phyloP scores from a whole-genome alignment of 2,888 invertebrate genomes.

The Taphrorychus bicolor region DNA sequence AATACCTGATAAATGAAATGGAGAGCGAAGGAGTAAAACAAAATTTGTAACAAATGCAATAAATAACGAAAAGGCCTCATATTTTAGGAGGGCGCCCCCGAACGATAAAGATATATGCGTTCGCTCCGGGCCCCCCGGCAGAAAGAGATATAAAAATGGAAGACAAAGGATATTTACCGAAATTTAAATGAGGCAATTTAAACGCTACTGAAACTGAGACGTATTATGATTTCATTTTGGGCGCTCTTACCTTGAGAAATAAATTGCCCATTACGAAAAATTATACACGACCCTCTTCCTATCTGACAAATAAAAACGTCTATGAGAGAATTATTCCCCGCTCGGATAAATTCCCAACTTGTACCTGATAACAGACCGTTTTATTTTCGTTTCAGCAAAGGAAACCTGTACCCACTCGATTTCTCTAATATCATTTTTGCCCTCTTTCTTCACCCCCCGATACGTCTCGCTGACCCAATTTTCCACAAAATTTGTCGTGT shows the following conservation, averaged over 20 bases:
- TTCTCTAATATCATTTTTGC: neutral
- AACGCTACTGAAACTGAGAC: constrained; percentile 26
- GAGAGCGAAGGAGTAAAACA: neutral
- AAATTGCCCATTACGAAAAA: constrained; percentile 35
- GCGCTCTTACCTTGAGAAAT: constrained; percentile 33
- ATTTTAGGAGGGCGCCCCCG: constrained; percentile 10
- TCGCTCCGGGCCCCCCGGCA: constrained; percentile 7
- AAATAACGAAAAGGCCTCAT: constrained; percentile 10
- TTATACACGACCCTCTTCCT: constrained; percentile 24
- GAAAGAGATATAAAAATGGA: constrained; percentile 21
- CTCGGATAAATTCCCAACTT: no score
- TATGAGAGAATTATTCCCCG: constrained; percentile 25
- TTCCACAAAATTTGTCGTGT: constrained; percentile 34
- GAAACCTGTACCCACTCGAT: neutral
- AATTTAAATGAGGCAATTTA: constrained; percentile 35
- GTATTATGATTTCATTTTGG: constrained; percentile 39
- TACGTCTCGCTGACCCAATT: constrained; percentile 19
- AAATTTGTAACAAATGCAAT: constrained; percentile 18
- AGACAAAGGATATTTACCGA: constrained; percentile 25
- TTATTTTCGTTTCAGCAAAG: no score
- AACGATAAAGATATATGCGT: constrained; percentile 22
- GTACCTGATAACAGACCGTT: no score
- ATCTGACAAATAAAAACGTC: constrained; percentile 38
- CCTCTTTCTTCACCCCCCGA: neutral
- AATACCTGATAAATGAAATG: neutral